Evolutionary conservation across 2,797 vertebrate species (phyloP).

Genomic region (Synanceia verrucosa): DNA sequence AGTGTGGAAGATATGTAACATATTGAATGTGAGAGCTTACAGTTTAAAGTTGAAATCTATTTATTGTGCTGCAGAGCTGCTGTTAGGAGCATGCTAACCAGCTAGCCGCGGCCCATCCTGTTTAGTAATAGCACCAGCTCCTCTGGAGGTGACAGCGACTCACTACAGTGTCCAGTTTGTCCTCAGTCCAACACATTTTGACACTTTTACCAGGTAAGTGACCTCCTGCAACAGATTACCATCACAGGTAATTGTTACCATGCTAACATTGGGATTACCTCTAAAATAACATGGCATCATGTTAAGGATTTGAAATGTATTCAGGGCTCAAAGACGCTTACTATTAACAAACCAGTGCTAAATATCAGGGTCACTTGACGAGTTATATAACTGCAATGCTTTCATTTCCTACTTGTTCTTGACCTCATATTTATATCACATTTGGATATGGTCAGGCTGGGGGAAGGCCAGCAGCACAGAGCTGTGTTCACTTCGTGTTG

Average conservation of each 20-base stretch:
- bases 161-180: too few relatives aligned
- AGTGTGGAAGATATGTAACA: not conserved
- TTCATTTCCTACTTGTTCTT: not conserved
- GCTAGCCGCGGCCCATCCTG: not conserved
- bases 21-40: too few relatives aligned
- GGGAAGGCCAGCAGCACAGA: not conserved
- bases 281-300: not conserved
- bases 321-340: not conserved
- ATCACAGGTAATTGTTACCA: too few relatives aligned
- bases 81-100: too few relatives aligned
- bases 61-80: too few relatives aligned
- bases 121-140: not conserved
- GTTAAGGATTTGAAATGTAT: not conserved
- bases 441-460: slow-evolving; percentile 2
- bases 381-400: not conserved
- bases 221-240: too few relatives aligned
- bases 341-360: not conserved
- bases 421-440: not conserved
- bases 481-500: slow-evolving; percentile 20
- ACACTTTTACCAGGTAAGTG: too few relatives aligned
- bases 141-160: too few relatives aligned
- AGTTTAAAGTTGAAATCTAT: too few relatives aligned
- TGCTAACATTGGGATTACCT: too few relatives aligned
- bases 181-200: too few relatives aligned
- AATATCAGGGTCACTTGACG: not conserved